These are phyloP conservation scores for Rafetus swinhoei DNA, from an alignment of 2,113 vertebrate species.

Conservation along the genomic window DNA sequence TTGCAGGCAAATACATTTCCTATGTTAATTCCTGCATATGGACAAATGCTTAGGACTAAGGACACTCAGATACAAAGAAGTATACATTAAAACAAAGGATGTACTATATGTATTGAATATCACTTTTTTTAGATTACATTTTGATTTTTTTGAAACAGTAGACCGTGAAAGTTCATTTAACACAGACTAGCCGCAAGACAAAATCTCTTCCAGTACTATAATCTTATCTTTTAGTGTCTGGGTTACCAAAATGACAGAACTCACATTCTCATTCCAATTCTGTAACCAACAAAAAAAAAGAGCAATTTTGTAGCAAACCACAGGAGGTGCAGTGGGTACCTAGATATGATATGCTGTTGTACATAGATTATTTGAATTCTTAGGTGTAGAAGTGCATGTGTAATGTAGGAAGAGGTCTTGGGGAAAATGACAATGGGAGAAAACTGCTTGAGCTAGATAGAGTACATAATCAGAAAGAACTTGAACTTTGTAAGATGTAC, in stretches of 20 bases:
- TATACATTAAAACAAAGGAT: constrained; percentile 30
- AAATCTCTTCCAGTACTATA: constrained; percentile 50
- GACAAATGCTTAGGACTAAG: background rate
- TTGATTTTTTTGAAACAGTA: constrained; percentile 61
- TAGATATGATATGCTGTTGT: background rate
- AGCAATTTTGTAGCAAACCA: constrained; percentile 60
- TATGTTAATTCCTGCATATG: background rate
- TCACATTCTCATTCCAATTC: constrained; percentile 46
- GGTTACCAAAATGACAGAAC: constrained; percentile 47
- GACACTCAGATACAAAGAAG: background rate
- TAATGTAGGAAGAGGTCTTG: background rate
- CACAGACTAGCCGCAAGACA: constrained; percentile 51
- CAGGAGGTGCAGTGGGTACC: constrained; percentile 2
- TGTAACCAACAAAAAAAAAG: constrained; percentile 48
- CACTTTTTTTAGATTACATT: constrained; percentile 54
- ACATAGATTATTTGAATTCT: constrained; percentile 53
- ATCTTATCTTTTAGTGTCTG: constrained; percentile 53
- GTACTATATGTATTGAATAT: constrained; percentile 19
- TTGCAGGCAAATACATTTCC: background rate
- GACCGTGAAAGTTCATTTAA: constrained; percentile 60
- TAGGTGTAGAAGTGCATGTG: background rate
- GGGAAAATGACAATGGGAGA: background rate
- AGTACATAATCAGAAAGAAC: constrained; percentile 33
- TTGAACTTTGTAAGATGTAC: background rate
- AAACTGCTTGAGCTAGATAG: background rate